A percentile compares a stretch with the other conserved stretches of the same genome.
These are phyloP conservation scores for Xiphophorus hellerii DNA, from an alignment of 2,113 vertebrate species.

Conservation along the genomic window DNA sequence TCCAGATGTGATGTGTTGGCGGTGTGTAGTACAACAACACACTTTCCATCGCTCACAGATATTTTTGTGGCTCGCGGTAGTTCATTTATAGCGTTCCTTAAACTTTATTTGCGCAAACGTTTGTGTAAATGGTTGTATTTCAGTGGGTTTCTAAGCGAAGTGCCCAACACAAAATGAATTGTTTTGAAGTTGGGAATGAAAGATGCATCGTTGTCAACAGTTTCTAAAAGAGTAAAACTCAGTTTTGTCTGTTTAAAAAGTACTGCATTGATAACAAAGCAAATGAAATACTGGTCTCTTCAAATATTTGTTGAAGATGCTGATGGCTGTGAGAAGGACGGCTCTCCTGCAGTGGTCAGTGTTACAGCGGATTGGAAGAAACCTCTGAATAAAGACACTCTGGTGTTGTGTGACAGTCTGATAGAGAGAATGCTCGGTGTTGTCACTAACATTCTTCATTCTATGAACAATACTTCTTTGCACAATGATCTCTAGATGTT, in stretches of 20 bases:
- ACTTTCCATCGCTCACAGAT: no score
- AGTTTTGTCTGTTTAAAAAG: no score
- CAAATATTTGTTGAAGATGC: background rate
- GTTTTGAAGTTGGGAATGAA: background rate
- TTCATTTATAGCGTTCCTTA: background rate
- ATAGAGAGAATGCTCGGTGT: background rate
- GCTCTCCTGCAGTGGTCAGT: background rate
- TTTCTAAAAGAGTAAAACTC: no score
- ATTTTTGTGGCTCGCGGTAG: no score
- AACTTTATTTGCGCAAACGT: background rate
- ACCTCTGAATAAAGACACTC: background rate
- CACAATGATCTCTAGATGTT: no score
- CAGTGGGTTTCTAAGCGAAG: background rate
- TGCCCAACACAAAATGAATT: background rate
- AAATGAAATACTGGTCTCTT: background rate
- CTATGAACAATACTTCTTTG: no score
- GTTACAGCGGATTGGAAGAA: background rate
- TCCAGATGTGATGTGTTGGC: conserved; percentile 45
- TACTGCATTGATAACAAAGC: no score
- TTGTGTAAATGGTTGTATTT: background rate
- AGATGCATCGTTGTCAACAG: no score
- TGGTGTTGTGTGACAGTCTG: background rate
- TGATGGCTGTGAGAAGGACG: background rate
- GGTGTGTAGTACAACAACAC: background rate
- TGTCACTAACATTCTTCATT: background rate